These are phyloP conservation scores for Tolmerus cingulatus DNA, from an alignment of 2,888 invertebrate species.

Conservation along the genomic window DNA sequence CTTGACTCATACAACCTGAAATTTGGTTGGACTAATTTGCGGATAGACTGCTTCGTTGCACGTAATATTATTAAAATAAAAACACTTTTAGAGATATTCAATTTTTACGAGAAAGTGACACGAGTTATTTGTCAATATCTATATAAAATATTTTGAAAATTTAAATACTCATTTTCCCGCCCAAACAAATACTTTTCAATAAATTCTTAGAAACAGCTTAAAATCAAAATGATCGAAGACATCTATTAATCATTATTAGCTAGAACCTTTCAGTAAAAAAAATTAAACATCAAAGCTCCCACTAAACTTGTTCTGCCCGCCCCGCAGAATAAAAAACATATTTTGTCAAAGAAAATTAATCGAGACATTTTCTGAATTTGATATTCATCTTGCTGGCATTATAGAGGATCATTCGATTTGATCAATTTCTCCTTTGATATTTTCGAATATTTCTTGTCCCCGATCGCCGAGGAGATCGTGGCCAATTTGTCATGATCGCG, in stretches of 20 bases:
- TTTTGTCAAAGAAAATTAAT: constrained; percentile 31
- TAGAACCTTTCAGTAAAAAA: neutral
- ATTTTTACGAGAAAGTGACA: neutral
- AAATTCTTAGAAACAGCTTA: neutral
- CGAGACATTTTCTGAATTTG: constrained; percentile 18
- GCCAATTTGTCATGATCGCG: constrained; percentile 26
- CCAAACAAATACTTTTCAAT: neutral
- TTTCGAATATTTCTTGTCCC: neutral
- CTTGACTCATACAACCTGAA: neutral
- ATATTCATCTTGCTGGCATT: constrained; percentile 7
- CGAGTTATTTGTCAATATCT: neutral
- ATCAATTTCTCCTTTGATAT: constrained; percentile 24
- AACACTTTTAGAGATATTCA: neutral
- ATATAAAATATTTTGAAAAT: neutral
- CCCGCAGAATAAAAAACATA: neutral
- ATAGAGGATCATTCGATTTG: constrained; percentile 9
- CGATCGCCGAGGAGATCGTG: constrained; percentile 11
- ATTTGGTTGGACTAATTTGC: neutral
- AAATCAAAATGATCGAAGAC: neutral
- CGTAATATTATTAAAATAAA: neutral
- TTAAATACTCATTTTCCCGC: neutral
- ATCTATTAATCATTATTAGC: constrained; percentile 12
- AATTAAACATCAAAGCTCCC: neutral
- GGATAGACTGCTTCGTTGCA: neutral
- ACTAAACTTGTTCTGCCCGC: neutral